These are phyloP conservation scores for Rhea americana DNA, from an alignment of 2,113 vertebrate species.

Conservation along the genomic window DNA sequence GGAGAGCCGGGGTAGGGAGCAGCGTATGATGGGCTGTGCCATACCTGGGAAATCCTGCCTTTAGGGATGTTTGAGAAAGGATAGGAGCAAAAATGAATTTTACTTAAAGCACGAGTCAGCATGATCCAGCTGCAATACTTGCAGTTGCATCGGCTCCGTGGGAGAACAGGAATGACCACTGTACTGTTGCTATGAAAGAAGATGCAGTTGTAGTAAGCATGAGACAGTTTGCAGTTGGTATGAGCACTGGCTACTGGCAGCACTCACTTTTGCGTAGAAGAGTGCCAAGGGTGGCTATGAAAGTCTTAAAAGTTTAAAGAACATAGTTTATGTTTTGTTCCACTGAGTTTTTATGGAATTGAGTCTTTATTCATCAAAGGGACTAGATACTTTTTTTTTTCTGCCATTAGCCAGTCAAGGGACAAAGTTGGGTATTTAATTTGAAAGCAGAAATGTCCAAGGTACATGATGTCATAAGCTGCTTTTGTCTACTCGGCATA, in stretches of 20 bases:
- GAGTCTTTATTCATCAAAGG: not conserved
- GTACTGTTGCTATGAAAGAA: not conserved
- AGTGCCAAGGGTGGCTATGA: fast-evolving
- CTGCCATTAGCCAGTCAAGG: fast-evolving
- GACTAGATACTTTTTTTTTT: not conserved
- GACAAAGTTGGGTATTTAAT: not conserved
- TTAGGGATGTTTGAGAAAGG: not conserved
- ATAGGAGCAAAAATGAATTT: not conserved
- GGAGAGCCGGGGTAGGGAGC: not conserved
- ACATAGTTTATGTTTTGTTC: not conserved
- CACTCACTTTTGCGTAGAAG: not conserved
- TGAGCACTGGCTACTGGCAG: not conserved
- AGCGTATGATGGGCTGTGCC: not conserved
- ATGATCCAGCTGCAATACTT: not conserved
- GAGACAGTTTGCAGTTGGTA: not conserved
- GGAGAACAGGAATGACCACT: not conserved
- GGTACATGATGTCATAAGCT: fast-evolving
- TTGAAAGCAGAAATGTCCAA: not conserved
- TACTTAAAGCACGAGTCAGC: not conserved
- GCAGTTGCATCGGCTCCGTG: fast-evolving
- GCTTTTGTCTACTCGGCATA: not conserved
- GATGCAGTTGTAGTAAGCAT: fast-evolving
- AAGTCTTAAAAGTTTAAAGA: not conserved
- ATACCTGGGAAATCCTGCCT: not conserved
- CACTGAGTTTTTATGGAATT: not conserved